Evolutionary conservation across 2,888 invertebrate genomes (phyloP).

Genomic region (Anticlea derivata): DNA sequence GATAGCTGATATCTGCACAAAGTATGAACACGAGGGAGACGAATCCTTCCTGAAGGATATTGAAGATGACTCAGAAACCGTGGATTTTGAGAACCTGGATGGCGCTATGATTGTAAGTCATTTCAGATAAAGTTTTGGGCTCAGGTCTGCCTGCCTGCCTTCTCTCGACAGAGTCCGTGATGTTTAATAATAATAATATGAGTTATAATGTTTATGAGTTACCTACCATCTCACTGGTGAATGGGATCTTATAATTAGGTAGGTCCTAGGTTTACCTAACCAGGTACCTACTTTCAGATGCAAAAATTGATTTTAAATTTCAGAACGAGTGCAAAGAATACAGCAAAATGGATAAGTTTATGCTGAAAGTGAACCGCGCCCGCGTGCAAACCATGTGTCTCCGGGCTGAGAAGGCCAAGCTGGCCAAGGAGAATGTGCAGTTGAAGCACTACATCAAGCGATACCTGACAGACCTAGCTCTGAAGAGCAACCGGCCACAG

Average conservation of each 20-base stretch:
- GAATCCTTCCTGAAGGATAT: constrained; percentile 51
- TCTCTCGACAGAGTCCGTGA: too few relatives aligned
- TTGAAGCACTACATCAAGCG: constrained; percentile 85
- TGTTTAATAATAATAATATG: too few relatives aligned
- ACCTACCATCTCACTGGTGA: too few relatives aligned
- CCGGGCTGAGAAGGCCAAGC: constrained; percentile 65
- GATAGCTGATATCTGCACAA: constrained; percentile 85
- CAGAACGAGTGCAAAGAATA: constrained; percentile 80
- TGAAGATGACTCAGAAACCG: constrained; percentile 43
- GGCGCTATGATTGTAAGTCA: constrained; percentile 67
- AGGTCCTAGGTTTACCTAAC: too few relatives aligned
- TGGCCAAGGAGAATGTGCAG: constrained; percentile 85
- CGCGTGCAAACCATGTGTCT: constrained; percentile 72
- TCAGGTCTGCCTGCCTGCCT: too few relatives aligned
- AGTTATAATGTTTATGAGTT: too few relatives aligned
- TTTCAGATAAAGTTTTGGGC: too few relatives aligned
- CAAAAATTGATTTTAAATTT: constrained; percentile 3
- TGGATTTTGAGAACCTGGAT: constrained; percentile 63
- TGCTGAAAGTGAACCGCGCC: constrained; percentile 79
- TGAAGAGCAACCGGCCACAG: constrained; percentile 65
- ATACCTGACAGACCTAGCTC: constrained; percentile 85
- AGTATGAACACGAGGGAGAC: constrained; percentile 86
- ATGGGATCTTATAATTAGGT: too few relatives aligned
- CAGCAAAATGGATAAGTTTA: constrained; percentile 87
- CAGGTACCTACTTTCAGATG: too few relatives aligned